Percentiles rank a stretch among this genome's conserved stretches.
Conservation (phyloP, 2,113 vertebrate genomes). For the Triplophysa dalaica region DNA sequence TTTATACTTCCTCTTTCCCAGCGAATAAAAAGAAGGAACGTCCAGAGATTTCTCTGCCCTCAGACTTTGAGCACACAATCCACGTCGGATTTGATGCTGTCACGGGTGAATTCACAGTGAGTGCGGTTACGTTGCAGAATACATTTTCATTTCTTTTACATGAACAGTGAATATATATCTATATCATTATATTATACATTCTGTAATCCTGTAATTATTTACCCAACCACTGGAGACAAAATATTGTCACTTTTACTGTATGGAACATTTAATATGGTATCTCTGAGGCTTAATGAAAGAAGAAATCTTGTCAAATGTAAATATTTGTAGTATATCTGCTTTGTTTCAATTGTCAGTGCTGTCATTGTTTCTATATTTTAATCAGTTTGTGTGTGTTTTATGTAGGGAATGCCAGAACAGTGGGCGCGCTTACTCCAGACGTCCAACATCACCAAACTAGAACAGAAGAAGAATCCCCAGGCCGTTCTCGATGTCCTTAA, state of each 20-base stretch:
- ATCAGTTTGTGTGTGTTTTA: conserved; percentile 51
- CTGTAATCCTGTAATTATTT: background rate
- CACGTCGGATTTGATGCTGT: conserved; percentile 96
- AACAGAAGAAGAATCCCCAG: conserved; percentile 98
- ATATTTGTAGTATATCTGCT: background rate
- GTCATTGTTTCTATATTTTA: background rate
- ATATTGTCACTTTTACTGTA: background rate
- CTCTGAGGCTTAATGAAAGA: too few relatives aligned
- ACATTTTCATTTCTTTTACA: background rate
- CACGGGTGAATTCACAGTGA: conserved; percentile 95
- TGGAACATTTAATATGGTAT: background rate
- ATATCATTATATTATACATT: background rate
- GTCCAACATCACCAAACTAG: conserved; percentile 94
- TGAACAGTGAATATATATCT: background rate
- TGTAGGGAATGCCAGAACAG: conserved; percentile 94
- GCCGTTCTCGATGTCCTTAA: conserved; percentile 92
- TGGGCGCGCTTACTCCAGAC: conserved; percentile 95
- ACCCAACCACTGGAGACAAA: background rate
- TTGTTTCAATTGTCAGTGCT: background rate
- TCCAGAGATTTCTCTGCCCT: conserved; percentile 94
- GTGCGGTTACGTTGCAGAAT: conserved; percentile 51
- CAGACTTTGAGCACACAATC: conserved; percentile 96
- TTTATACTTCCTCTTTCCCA: conserved; percentile 49
- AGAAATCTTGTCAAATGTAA: background rate
- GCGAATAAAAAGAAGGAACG: conserved; percentile 94